Base-by-base conservation (phyloP, 2,113 vertebrate species). In the Psittacus erithacus region DNA sequence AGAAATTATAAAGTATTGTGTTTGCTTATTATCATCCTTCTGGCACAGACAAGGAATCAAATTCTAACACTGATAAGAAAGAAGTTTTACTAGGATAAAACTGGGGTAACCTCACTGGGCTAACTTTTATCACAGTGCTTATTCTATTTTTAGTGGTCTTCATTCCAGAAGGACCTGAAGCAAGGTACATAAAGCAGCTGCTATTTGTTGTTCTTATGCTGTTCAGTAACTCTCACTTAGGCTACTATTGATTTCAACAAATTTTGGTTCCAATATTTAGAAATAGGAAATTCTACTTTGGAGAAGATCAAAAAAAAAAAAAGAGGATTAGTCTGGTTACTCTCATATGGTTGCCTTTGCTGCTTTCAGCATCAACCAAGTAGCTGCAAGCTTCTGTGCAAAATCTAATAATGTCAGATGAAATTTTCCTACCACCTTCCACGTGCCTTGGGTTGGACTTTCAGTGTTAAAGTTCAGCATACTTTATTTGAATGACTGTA, bases 91-190 rank as follows among this genome's bases (percentile, higher is more conserved):
- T 60, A 27, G 68, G 80, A 79, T 83, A 93, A 88, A 82, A 44
- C 60, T 24, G 7, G 74, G 39, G 5, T 68, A 17, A 49, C 24
- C 55, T 95, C 86, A 24, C 35, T 75, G 83, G 52, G 41, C 43
- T 65, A 31, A 82, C 80, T 82, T 81, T 50, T 19, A 57, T 31
- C 33, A 83, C 0, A 0, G 77, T 35, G 27, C 43, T 78, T 57
- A 41, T 91, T 52, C 80, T 91, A 89, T 86, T 93, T 94, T 96
- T 43, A 91, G 83, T 57, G n/a, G 13, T 23, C 46, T 80, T 80
- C 86, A 71, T 85, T 93, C 24, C 74, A 93, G 81, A 29, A 96
- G 79, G 88, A 95, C 82, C 88, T 38, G 78, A 69, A 92, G 92
- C 88, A 60, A 94, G 74, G 88, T 29, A 13, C 52, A 22, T 44